These are phyloP conservation scores for Xanthorhoe designata DNA, from an alignment of 2,888 invertebrate species.

Conservation along the genomic window DNA sequence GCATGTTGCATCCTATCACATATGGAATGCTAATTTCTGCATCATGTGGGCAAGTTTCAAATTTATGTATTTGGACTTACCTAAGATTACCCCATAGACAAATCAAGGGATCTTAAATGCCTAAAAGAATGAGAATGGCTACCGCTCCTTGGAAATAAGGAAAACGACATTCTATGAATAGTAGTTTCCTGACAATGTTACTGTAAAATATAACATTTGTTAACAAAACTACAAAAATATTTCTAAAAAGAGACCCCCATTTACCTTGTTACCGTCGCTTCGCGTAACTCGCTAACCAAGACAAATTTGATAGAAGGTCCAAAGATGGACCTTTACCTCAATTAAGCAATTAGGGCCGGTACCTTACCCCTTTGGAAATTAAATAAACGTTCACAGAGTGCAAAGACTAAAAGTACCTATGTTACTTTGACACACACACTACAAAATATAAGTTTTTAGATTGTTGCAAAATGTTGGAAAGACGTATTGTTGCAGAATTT, in stretches of 20 bases:
- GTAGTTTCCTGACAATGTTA: too few relatives aligned
- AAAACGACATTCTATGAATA: too few relatives aligned
- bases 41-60: too few relatives aligned
- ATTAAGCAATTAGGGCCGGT: slow-evolving; percentile 63
- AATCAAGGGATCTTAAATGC: too few relatives aligned
- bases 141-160: too few relatives aligned
- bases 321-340: slow-evolving; percentile 62
- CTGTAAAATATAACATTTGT: neutral
- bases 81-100: too few relatives aligned
- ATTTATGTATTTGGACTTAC: too few relatives aligned
- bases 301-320: slow-evolving; percentile 61
- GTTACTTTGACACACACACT: too few relatives aligned
- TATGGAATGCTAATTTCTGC: too few relatives aligned
- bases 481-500: too few relatives aligned
- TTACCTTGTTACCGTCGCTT: slow-evolving; percentile 9
- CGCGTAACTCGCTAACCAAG: slow-evolving; percentile 57
- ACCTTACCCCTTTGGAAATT: slow-evolving; percentile 62
- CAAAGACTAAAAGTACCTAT: slow-evolving; percentile 39
- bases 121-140: too few relatives aligned
- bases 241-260: neutral
- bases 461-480: neutral
- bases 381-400: slow-evolving; percentile 58
- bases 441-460: neutral
- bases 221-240: neutral
- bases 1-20: too few relatives aligned